phyloP scores from a whole-genome alignment of 2,888 invertebrate genomes.

The Amblyteles armatorius region DNA sequence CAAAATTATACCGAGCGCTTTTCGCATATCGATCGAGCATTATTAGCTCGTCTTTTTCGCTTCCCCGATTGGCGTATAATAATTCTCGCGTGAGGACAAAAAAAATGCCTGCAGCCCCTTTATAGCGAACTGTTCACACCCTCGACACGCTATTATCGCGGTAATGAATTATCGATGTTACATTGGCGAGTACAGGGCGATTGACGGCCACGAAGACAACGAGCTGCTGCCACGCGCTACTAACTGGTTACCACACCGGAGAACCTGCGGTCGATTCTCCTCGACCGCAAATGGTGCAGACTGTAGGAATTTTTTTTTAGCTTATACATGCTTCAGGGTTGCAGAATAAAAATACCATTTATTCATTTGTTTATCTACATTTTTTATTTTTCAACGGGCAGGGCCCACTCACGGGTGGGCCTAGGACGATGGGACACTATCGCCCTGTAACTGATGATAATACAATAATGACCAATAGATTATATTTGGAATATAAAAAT shows the following conservation, averaged over 20 bases:
- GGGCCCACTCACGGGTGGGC: not conserved
- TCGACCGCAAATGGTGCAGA: conserved; percentile 3
- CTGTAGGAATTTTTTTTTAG: not conserved
- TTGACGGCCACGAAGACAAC: conserved; percentile 19
- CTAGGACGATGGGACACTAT: not conserved
- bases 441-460: not conserved
- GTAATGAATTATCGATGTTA: conserved; percentile 18
- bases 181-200: not conserved
- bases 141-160: conserved; percentile 18
- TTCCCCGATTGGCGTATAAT: not conserved
- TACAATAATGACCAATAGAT: not conserved
- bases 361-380: not conserved
- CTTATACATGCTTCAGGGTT: not conserved
- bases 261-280: conserved; percentile 21
- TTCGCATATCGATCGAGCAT: not conserved
- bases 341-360: not conserved
- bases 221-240: not conserved
- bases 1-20: not conserved
- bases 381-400: not conserved
- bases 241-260: not conserved
- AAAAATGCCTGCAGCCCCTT: not conserved
- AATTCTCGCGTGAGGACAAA: conserved; percentile 2
- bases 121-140: conserved; percentile 14
- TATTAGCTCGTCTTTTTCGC: not conserved
- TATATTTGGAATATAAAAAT: not conserved